Conservation (phyloP, 2,888 invertebrate species). For the Anagyrus pseudococci region DNA sequence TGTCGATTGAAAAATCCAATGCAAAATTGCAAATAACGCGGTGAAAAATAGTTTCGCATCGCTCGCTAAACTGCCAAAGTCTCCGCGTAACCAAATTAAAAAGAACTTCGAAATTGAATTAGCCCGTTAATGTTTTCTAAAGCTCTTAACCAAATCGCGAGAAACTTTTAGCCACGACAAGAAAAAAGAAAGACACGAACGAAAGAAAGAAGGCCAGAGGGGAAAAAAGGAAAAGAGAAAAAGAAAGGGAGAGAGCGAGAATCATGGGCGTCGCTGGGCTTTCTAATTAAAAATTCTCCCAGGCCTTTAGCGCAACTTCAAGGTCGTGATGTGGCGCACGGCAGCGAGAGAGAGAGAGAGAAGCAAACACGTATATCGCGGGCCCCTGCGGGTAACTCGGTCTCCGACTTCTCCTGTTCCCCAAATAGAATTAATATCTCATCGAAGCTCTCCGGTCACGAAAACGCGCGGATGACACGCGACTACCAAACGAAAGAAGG, state of each 20-base stretch:
- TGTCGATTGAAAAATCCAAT: not conserved
- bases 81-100: not conserved
- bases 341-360: not conserved
- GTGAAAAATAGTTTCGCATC: not conserved
- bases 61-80: too few species aligned
- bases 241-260: too few species aligned
- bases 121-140: not conserved
- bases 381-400: too few species aligned
- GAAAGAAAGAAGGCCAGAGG: too few species aligned
- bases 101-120: not conserved
- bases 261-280: not conserved
- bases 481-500: not conserved
- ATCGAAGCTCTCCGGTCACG: constrained; percentile 9
- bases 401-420: not conserved
- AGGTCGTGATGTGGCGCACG: not conserved
- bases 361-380: not conserved
- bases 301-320: constrained; percentile 3
- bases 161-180: not conserved
- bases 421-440: constrained; percentile 32
- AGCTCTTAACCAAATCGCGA: not conserved
- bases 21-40: not conserved
- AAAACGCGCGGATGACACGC: constrained; percentile 32
- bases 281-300: constrained; percentile 15
- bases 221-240: too few species aligned
- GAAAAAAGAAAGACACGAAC: not conserved